These are phyloP conservation scores for Triops cancriformis DNA, from an alignment of 1,140 invertebrate genomes.

Conservation along the genomic window DNA sequence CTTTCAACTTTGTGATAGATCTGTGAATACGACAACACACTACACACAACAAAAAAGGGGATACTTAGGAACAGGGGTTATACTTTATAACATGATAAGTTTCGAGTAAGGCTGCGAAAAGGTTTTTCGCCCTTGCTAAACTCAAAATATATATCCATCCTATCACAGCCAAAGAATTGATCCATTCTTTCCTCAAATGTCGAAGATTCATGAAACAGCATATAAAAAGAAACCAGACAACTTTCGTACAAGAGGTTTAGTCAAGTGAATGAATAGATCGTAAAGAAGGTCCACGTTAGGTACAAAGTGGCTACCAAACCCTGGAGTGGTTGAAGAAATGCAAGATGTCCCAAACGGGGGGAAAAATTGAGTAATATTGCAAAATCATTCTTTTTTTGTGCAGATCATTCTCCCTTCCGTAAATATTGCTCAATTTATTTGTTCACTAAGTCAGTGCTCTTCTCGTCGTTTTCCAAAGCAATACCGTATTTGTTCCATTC, in stretches of 20 bases:
- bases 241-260: too few relatives aligned
- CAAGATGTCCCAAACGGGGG: too few relatives aligned
- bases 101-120: slow-evolving; percentile 4
- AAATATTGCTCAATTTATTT: neutral
- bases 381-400: too few relatives aligned
- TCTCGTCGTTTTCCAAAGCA: neutral
- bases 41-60: neutral
- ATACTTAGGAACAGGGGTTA: slow-evolving; percentile 5
- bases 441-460: neutral
- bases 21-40: neutral
- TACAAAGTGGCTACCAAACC: too few relatives aligned
- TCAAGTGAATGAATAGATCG: too few relatives aligned
- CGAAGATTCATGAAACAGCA: too few relatives aligned
- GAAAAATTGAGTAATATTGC: too few relatives aligned
- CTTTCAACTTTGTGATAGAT: neutral
- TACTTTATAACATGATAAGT: neutral
- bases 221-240: too few relatives aligned
- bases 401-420: too few relatives aligned
- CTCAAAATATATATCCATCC: neutral
- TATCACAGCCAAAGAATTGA: slow-evolving; percentile 10
- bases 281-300: too few relatives aligned
- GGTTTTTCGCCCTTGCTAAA: neutral
- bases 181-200: neutral
- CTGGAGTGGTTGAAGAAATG: too few relatives aligned
- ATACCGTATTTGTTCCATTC: slow-evolving; percentile 20